Percentiles rank a stretch among this genome's conserved stretches.
These are phyloP conservation scores for Pogonocichla stellata DNA, from an alignment of 2,113 vertebrate genomes.

Conservation along the genomic window DNA sequence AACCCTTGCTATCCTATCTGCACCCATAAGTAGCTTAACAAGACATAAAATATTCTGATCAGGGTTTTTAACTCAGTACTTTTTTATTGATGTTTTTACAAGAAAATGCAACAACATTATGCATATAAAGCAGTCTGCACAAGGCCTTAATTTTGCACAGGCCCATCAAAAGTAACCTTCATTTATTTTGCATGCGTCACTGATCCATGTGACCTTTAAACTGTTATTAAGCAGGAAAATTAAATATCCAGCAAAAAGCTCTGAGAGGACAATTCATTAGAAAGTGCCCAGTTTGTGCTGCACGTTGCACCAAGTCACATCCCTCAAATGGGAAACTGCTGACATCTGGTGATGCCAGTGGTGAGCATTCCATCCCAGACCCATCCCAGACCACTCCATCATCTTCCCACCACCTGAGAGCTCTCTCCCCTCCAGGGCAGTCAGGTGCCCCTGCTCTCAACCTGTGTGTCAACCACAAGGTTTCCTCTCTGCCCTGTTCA, in stretches of 20 bases:
- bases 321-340: background rate
- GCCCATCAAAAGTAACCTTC: background rate
- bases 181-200: background rate
- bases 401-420: background rate
- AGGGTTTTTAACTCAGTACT: constrained; percentile 12
- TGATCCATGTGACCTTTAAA: background rate
- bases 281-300: background rate
- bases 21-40: constrained; percentile 43
- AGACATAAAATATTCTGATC: constrained; percentile 42
- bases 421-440: background rate
- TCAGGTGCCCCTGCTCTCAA: background rate
- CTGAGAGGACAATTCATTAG: background rate
- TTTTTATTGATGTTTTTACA: background rate
- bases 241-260: background rate
- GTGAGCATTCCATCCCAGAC: background rate
- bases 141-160: background rate
- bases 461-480: background rate
- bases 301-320: background rate
- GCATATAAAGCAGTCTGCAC: background rate
- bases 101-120: background rate
- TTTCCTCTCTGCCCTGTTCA: background rate
- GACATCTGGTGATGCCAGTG: background rate
- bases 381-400: background rate
- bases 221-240: constrained; percentile 33
- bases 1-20: constrained; percentile 14